Percentiles rank a stretch among this genome's conserved stretches.
Evolutionary conservation across 2,113 vertebrate genomes (phyloP).

Genomic region (Elgaria multicarinata): DNA sequence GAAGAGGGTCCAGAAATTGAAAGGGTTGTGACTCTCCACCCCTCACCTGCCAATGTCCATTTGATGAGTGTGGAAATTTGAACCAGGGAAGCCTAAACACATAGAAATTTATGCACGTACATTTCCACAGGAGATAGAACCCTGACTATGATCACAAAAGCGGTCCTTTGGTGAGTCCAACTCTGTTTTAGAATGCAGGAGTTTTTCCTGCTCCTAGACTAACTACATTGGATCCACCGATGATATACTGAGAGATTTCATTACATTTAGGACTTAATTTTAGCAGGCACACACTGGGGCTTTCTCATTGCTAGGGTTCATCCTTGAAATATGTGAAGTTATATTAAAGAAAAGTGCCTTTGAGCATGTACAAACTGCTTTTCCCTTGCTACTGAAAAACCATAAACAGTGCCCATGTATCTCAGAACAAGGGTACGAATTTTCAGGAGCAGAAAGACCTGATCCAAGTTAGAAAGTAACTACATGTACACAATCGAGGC

Average conservation of each 20-base stretch:
- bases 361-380: background rate
- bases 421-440: background rate
- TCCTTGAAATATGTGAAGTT: background rate
- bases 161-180: background rate
- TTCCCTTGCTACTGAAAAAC: background rate
- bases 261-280: background rate
- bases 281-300: background rate
- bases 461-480: background rate
- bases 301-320: background rate
- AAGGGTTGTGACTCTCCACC: background rate
- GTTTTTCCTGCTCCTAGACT: no score
- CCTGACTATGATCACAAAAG: background rate
- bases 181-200: background rate
- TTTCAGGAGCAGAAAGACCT: background rate
- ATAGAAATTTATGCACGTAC: background rate
- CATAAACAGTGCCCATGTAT: background rate
- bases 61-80: background rate
- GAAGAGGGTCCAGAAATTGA: background rate
- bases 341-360: background rate
- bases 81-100: background rate
- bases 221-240: background rate
- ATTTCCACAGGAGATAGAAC: background rate
- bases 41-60: no score
- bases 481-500: background rate
- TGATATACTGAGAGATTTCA: background rate